Evolutionary conservation across 2,113 vertebrate species (phyloP).

Genomic region (Prietella phreatophila): DNA sequence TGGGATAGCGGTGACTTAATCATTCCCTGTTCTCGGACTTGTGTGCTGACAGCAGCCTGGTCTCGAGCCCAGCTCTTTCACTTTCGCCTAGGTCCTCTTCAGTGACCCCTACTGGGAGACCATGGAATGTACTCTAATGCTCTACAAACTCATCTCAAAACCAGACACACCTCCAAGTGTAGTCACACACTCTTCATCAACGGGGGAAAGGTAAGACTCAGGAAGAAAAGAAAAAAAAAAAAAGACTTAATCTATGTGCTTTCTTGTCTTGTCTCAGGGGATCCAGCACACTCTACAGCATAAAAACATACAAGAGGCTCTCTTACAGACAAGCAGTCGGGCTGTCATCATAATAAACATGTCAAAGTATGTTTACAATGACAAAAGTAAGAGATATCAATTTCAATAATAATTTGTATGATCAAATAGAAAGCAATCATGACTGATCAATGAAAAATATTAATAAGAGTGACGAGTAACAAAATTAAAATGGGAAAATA

Average conservation of each 20-base stretch:
- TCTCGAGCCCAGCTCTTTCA: conserved; percentile 19
- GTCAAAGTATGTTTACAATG: neutral
- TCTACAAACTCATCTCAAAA: neutral
- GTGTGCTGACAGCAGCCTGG: conserved; percentile 32
- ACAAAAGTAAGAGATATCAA: neutral
- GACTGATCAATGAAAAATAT: neutral
- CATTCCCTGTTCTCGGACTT: conserved; percentile 34
- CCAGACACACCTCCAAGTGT: conserved; percentile 1
- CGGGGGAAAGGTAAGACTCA: conserved; percentile 15
- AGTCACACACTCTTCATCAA: conserved; percentile 25
- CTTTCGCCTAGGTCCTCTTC: conserved; percentile 38
- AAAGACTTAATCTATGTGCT: conserved; percentile 28
- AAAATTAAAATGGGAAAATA: neutral
- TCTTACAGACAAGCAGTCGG: neutral
- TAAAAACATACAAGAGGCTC: neutral
- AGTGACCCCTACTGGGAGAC: conserved; percentile 62
- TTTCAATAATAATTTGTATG: neutral
- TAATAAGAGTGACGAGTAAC: neutral
- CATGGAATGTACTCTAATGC: conserved; percentile 2
- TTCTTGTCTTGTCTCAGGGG: conserved; percentile 22
- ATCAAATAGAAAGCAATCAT: neutral
- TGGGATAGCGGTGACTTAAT: conserved; percentile 36
- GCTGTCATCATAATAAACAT: neutral
- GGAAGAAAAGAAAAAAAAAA: too few relatives aligned
- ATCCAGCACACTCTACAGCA: neutral